Evolutionary conservation across 2,888 invertebrate species (phyloP), one percentile per base, ranked within the genome.

Genomic region (Athripsodes cinereus): DNA sequence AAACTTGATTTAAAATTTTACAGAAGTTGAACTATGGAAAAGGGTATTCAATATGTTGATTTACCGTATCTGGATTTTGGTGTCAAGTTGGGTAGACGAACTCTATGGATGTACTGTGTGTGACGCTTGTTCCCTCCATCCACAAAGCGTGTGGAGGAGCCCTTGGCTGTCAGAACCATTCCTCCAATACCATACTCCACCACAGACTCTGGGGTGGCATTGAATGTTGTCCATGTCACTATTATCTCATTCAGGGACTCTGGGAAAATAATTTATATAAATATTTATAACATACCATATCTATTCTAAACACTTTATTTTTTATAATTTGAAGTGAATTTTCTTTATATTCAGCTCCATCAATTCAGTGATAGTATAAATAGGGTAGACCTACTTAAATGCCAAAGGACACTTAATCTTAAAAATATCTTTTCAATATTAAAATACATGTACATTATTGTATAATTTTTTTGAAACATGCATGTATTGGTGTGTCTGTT

Each of bases 161-260:
- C 92, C 11, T 60, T 63, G 0, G 81, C 82, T 53, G 69, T 74
- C 47, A 79, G 69, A 62, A 81, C 71, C 67, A 86, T 75, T n/a
- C 79, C 79, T 2, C 73, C 74, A 61, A 82, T 81, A 1, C 92
- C 91, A 70, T 87, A 92, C 70, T 89, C 85, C 21, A 91, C 92
- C 26, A 85, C 67, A 0, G 90, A 87, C 59, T 80, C 76, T 13
- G 74, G 66, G 0, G 90, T 85, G 65, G 85, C 74, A 68, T 85
- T 82, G 68, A 81, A 81, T 10, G 93, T 93, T 1, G 86, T 86
- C 92, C 93, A 93, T 64, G 92, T 92, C 26, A 91, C 85, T 22
- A 87, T 83, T 64, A 92, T 85, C 67, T 89, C 85, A 63, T 78
- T 81, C 52, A 80, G 73, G 67, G 79, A 80, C 13, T 56, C 59